Percentiles rank a stretch among this genome's conserved stretches.
Evolutionary conservation across 2,797 vertebrate species (phyloP).

Genomic region (Catharus ustulatus): DNA sequence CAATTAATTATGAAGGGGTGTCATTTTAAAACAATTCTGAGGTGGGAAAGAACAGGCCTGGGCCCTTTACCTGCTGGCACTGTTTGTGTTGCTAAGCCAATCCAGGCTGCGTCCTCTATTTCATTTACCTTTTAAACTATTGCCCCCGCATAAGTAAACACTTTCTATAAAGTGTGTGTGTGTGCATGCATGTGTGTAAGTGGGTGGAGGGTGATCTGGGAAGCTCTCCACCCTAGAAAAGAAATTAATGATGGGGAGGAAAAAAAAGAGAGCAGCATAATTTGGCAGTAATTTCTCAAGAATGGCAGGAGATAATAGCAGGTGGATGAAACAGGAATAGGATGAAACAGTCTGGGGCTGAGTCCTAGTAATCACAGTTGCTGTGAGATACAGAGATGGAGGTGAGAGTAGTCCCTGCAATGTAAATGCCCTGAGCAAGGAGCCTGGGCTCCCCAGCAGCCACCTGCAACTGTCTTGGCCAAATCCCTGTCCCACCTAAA

Average conservation of each 20-base stretch:
- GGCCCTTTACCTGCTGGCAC: constrained; percentile 67
- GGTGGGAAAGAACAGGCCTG: constrained; percentile 67
- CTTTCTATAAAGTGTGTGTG: constrained; percentile 54
- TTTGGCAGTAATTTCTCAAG: constrained; percentile 35
- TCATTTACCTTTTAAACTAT: constrained; percentile 71
- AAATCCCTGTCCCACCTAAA: neutral
- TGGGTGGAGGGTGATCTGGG: constrained; percentile 65
- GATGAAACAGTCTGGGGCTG: neutral
- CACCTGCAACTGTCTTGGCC: rapidly evolving
- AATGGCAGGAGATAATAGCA: neutral
- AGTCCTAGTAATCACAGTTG: neutral
- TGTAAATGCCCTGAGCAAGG: rapidly evolving
- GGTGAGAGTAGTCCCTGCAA: neutral
- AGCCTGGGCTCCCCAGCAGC: neutral
- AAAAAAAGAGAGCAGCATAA: neutral
- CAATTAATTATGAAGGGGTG: constrained; percentile 69
- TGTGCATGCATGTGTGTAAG: constrained; percentile 51
- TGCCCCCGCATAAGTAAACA: constrained; percentile 71
- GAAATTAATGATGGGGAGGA: constrained; percentile 5
- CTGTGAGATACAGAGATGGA: neutral
- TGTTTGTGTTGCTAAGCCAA: constrained; percentile 73
- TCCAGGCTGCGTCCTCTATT: constrained; percentile 62
- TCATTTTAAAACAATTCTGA: constrained; percentile 68
- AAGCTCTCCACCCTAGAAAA: constrained; percentile 52
- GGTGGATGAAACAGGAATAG: constrained; percentile 28